Evolutionary conservation across 2,797 vertebrate genomes (phyloP).

Genomic region (Xyrichtys novacula): DNA sequence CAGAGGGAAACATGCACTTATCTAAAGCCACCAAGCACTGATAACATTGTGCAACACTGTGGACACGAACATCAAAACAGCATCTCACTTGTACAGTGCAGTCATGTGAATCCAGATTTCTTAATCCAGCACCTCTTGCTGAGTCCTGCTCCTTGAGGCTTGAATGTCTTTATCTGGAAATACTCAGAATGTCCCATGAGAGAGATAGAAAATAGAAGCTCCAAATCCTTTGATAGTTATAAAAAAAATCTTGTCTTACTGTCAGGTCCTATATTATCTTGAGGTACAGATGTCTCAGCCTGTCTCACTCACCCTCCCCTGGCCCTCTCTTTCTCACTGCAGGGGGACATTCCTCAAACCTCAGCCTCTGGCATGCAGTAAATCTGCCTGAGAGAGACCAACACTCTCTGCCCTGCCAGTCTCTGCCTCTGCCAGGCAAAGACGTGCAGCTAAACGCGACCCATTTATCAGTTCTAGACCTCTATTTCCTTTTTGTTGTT

Average conservation of each 20-base stretch:
- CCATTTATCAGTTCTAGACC: constrained; percentile 45
- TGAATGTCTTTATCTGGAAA: constrained; percentile 39
- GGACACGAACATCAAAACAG: constrained; percentile 4
- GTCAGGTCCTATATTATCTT: constrained; percentile 62
- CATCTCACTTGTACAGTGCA: neutral
- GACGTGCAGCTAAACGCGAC: constrained; percentile 29
- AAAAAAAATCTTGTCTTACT: constrained; percentile 43
- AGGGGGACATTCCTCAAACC: constrained; percentile 79
- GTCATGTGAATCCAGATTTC: constrained; percentile 12
- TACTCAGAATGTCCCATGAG: constrained; percentile 44
- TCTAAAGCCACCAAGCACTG: constrained; percentile 37
- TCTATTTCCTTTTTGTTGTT: constrained; percentile 26
- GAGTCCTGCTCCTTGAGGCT: constrained; percentile 34
- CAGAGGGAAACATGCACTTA: constrained; percentile 61
- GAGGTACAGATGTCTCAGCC: constrained; percentile 61
- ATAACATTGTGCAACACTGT: constrained; percentile 21
- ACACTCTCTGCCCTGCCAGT: constrained; percentile 36
- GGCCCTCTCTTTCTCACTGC: constrained; percentile 67
- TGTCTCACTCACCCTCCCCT: constrained; percentile 62
- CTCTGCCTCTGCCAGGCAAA: constrained; percentile 54
- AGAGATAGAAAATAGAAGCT: constrained; percentile 7
- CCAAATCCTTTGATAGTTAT: constrained; percentile 51
- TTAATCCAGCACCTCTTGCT: constrained; percentile 7
- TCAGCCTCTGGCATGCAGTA: constrained; percentile 77
- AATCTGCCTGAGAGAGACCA: constrained; percentile 71